Conservation (phyloP, 2,888 invertebrate species). For the Conchocele bisecta region DNA sequence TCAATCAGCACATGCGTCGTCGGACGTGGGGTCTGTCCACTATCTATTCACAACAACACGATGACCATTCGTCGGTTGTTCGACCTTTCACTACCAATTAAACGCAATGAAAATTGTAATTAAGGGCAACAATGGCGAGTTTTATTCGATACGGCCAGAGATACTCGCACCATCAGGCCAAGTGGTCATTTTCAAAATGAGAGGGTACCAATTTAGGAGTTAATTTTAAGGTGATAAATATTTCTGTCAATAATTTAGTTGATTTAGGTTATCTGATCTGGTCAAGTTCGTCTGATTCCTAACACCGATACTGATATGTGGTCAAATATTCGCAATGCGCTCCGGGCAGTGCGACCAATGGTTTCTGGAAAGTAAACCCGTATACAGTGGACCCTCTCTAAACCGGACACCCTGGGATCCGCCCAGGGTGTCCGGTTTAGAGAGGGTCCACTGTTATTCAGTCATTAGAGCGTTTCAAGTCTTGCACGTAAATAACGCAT, state of each 20-base stretch:
- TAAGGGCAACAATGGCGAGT: conserved; percentile 59
- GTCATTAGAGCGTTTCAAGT: too few species aligned
- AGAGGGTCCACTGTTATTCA: too few species aligned
- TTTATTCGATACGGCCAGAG: conserved; percentile 54
- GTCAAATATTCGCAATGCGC: too few species aligned
- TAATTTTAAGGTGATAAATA: conserved; percentile 66
- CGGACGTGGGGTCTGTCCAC: conserved; percentile 29
- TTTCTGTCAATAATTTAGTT: conserved; percentile 43
- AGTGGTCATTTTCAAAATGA: conserved; percentile 57
- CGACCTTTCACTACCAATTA: conserved; percentile 62
- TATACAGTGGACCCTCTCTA: too few species aligned
- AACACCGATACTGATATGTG: too few species aligned
- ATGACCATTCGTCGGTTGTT: conserved; percentile 48
- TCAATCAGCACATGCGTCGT: conserved; percentile 46
- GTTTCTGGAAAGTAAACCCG: too few species aligned
- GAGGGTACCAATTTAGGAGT: conserved; percentile 50
- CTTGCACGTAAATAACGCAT: too few species aligned
- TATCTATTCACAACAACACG: conserved; percentile 19
- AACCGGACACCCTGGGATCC: too few species aligned
- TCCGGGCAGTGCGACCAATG: too few species aligned
- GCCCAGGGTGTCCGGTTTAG: too few species aligned
- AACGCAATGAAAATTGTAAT: conserved; percentile 65
- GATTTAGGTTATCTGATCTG: conserved; percentile 18
- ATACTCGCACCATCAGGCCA: conserved; percentile 43
- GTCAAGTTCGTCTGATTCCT: not conserved